A percentile compares a stretch with the other conserved stretches of the same genome.
These are phyloP conservation scores for Meandrina meandrites DNA, from an alignment of 92 coral and sea anemone genomes.

Conservation along the genomic window DNA sequence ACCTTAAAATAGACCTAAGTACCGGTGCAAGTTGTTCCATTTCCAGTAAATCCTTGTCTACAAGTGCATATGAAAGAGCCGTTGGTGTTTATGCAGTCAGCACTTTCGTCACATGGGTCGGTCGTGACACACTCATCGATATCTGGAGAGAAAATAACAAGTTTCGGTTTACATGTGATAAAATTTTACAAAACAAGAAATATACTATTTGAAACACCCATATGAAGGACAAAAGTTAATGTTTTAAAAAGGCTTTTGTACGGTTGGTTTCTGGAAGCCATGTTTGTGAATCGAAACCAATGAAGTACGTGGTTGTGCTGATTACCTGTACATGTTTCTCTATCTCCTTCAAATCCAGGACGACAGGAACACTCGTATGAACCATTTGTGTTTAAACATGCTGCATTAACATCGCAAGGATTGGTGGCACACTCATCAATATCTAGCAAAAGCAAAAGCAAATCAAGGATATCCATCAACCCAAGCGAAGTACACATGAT, in stretches of 20 bases:
- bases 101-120: slow-evolving; percentile 32
- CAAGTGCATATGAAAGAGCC: slow-evolving; percentile 74
- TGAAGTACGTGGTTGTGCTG: too few relatives aligned
- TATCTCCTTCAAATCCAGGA: slow-evolving; percentile 34
- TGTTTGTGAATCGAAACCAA: too few relatives aligned
- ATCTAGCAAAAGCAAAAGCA: slow-evolving; percentile 13
- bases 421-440: slow-evolving; percentile 45
- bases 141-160: too few relatives aligned
- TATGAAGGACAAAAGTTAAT: too few relatives aligned
- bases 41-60: slow-evolving; percentile 55
- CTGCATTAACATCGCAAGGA: slow-evolving; percentile 40
- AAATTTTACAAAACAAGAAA: too few relatives aligned
- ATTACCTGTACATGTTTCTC: slow-evolving; percentile 37
- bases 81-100: slow-evolving; percentile 21
- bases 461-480: too few relatives aligned
- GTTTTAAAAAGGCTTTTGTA: too few relatives aligned
- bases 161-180: too few relatives aligned
- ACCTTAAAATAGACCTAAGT: too few relatives aligned
- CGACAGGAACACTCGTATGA: slow-evolving; percentile 34
- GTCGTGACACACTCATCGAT: not conserved
- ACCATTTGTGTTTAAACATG: slow-evolving; percentile 35
- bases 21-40: slow-evolving; percentile 49
- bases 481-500: too few relatives aligned
- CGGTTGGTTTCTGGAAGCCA: too few relatives aligned
- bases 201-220: too few relatives aligned